Evolutionary conservation across 2,113 vertebrate genomes (phyloP).

Genomic region (Myotis yumanensis): DNA sequence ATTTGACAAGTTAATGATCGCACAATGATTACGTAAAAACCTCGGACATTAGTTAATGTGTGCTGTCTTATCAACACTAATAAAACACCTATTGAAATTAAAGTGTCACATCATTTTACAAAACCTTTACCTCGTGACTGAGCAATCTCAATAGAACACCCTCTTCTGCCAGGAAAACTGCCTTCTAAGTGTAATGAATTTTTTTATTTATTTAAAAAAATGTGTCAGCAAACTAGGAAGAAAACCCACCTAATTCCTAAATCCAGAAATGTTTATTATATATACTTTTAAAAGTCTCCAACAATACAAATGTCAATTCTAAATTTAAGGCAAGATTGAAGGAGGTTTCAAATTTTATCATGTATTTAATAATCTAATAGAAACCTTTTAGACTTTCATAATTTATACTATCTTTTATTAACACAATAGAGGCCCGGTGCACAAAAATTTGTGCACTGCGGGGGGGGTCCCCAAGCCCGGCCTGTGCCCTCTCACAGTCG

Average conservation of each 20-base stretch:
- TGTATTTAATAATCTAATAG: not conserved
- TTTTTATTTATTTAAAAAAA: not conserved
- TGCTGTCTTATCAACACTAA: slow-evolving; percentile 69
- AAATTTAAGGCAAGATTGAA: slow-evolving; percentile 43
- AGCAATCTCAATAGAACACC: slow-evolving; percentile 29
- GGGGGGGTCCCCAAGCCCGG: too few species aligned
- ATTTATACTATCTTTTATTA: not conserved
- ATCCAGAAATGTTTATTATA: slow-evolving; percentile 23
- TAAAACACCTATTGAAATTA: slow-evolving; percentile 62
- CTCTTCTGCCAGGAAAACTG: not conserved
- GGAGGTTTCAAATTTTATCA: slow-evolving; percentile 11
- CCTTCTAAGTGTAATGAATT: not conserved
- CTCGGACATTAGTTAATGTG: slow-evolving; percentile 60
- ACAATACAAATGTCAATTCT: slow-evolving; percentile 45
- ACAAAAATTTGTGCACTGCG: too few species aligned
- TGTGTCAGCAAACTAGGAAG: not conserved
- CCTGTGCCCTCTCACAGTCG: too few species aligned
- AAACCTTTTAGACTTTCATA: not conserved
- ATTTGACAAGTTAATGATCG: slow-evolving; percentile 71
- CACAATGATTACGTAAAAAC: slow-evolving; percentile 75
- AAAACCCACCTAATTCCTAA: not conserved
- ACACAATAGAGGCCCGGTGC: too few species aligned
- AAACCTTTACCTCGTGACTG: slow-evolving; percentile 45
- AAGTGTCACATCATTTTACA: slow-evolving; percentile 64
- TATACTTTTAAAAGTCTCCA: slow-evolving; percentile 8